Conservation (phyloP, 2,113 vertebrate species). For the Salminus brasiliensis region DNA sequence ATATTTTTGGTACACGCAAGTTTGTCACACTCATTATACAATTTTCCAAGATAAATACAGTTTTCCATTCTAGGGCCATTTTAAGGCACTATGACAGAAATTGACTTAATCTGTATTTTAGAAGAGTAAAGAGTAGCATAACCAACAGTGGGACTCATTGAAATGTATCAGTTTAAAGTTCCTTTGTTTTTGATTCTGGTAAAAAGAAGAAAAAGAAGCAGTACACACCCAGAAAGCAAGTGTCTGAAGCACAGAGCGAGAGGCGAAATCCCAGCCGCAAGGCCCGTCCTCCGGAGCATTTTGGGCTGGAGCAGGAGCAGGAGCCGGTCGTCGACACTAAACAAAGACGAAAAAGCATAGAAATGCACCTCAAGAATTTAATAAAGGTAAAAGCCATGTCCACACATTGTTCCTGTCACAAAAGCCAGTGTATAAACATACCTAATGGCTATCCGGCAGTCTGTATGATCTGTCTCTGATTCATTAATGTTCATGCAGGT, state of each 20-base stretch:
- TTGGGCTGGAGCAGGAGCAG: slow-evolving; percentile 86
- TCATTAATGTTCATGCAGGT: slow-evolving; percentile 56
- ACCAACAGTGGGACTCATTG: no score
- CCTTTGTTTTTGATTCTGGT: no score
- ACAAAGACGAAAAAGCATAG: slow-evolving; percentile 62
- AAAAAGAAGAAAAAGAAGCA: slow-evolving; percentile 80
- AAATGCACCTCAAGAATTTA: slow-evolving; percentile 76
- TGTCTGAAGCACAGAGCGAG: slow-evolving; percentile 74
- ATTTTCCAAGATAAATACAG: no score
- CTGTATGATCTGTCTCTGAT: background rate
- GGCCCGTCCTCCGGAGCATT: slow-evolving; percentile 91
- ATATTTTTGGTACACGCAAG: no score
- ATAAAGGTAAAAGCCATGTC: slow-evolving; percentile 72
- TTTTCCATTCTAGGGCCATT: no score
- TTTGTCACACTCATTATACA: no score
- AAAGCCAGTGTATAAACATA: no score
- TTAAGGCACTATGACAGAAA: no score
- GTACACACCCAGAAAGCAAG: slow-evolving; percentile 68
- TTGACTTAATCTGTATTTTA: no score
- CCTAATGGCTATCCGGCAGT: background rate
- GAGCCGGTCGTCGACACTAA: slow-evolving; percentile 53
- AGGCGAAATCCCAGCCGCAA: slow-evolving; percentile 90
- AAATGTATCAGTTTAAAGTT: no score
- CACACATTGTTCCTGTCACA: background rate
- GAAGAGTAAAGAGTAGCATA: no score